Evolutionary conservation across 2,113 vertebrate species (phyloP).

Genomic region (Channa argus): DNA sequence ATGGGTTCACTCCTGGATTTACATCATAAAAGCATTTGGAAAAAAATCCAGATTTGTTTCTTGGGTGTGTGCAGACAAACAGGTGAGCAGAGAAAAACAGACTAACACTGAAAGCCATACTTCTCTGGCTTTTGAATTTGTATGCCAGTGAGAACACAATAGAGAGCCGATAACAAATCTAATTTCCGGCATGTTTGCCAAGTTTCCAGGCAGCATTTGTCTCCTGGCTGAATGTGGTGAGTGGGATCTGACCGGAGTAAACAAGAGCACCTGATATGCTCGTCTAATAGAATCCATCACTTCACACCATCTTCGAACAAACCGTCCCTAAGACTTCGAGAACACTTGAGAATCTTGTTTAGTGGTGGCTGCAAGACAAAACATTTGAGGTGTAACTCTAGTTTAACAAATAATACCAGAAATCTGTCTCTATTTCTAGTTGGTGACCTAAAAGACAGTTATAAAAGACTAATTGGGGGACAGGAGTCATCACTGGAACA

Average conservation of each 20-base stretch:
- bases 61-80: conserved; percentile 26
- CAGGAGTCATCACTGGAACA: background rate
- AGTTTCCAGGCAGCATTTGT: conserved; percentile 63
- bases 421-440: background rate
- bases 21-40: conserved; percentile 55
- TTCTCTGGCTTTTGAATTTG: conserved; percentile 12
- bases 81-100: conserved; percentile 20
- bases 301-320: conserved; percentile 20
- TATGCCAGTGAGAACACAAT: conserved; percentile 37
- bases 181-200: conserved; percentile 72
- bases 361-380: conserved; percentile 4
- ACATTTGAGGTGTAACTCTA: background rate
- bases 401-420: background rate
- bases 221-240: conserved; percentile 53
- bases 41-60: conserved; percentile 18
- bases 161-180: conserved; percentile 69
- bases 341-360: conserved; percentile 13
- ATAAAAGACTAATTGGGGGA: background rate
- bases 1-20: conserved; percentile 38
- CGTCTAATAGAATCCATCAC: conserved; percentile 38
- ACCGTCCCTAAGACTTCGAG: background rate
- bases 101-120: conserved; percentile 15
- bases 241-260: conserved; percentile 58
- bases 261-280: conserved; percentile 57
- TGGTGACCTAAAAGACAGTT: background rate